These are phyloP conservation scores for Sebastes iracundus DNA, from an alignment of 2,797 vertebrate species.

Conservation along the genomic window DNA sequence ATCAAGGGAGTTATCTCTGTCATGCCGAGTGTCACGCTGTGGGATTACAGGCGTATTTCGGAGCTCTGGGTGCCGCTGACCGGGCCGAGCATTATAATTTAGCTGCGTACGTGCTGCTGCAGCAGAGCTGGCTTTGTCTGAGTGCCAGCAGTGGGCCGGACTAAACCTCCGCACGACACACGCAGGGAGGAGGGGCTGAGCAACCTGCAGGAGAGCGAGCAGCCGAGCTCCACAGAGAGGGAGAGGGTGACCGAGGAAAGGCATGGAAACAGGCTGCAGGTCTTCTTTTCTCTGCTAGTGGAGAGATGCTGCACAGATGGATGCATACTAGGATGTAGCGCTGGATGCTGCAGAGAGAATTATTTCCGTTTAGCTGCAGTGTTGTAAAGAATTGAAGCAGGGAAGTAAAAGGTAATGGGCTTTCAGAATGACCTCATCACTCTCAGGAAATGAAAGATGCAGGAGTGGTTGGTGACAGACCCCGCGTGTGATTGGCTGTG, in stretches of 20 bases:
- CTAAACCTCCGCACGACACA: conserved; percentile 72
- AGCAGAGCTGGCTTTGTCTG: conserved; percentile 90
- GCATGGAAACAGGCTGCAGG: conserved; percentile 65
- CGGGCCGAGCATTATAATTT: conserved; percentile 74
- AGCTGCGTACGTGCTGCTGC: conserved; percentile 83
- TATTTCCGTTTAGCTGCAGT: not conserved
- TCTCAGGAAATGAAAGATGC: conserved; percentile 80
- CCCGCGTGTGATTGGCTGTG: conserved; percentile 92
- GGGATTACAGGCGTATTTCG: conserved; percentile 83
- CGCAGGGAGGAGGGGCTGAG: conserved; percentile 70
- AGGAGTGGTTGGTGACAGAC: conserved; percentile 92
- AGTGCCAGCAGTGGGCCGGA: conserved; percentile 87
- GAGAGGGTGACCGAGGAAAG: conserved; percentile 54
- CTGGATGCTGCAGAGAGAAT: conserved; percentile 19
- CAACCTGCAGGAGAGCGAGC: conserved; percentile 78
- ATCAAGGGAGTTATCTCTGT: conserved; percentile 60
- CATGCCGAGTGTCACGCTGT: conserved; percentile 65
- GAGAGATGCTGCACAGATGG: conserved; percentile 34
- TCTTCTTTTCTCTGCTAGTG: conserved; percentile 32
- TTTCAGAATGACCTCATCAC: conserved; percentile 79
- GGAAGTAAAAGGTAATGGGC: not conserved
- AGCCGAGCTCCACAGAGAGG: conserved; percentile 32
- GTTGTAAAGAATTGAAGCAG: conserved; percentile 3
- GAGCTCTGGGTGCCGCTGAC: conserved; percentile 69
- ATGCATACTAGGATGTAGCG: conserved; percentile 2